phyloP scores from a whole-genome alignment of 2,888 invertebrate genomes.

The Drosophila birchii region DNA sequence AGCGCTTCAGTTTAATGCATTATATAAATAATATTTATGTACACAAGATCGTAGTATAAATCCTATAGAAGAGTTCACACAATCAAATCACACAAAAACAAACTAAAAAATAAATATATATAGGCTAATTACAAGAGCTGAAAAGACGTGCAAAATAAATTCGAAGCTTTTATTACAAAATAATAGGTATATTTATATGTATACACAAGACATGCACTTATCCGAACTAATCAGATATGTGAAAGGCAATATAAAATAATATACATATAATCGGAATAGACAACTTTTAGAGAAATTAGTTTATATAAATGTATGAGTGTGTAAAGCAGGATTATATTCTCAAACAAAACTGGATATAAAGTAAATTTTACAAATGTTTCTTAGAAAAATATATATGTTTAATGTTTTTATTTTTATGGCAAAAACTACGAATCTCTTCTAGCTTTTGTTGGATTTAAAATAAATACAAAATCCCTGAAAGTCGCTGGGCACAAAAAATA shows the following conservation, averaged over 20 bases:
- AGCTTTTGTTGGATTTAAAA: neutral
- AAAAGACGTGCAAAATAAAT: slow-evolving; percentile 54
- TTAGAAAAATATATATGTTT: slow-evolving; percentile 37
- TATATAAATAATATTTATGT: slow-evolving; percentile 30
- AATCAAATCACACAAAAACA: slow-evolving; percentile 34
- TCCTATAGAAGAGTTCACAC: slow-evolving; percentile 28
- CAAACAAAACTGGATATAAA: slow-evolving; percentile 26
- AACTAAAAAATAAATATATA: neutral
- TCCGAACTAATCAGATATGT: slow-evolving; percentile 29
- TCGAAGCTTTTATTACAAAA: slow-evolving; percentile 47
- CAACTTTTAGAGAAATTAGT: slow-evolving; percentile 47
- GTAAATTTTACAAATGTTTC: slow-evolving; percentile 52
- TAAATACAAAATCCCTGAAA: slow-evolving; percentile 6
- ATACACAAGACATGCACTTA: slow-evolving; percentile 45
- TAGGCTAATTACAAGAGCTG: slow-evolving; percentile 49
- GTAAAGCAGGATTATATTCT: slow-evolving; percentile 40
- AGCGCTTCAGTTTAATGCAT: slow-evolving; percentile 28
- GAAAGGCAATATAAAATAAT: slow-evolving; percentile 45
- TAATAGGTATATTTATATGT: slow-evolving; percentile 45
- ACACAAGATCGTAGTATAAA: slow-evolving; percentile 24
- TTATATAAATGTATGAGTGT: slow-evolving; percentile 30
- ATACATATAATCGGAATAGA: slow-evolving; percentile 40
- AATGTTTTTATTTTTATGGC: neutral
- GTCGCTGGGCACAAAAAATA: slow-evolving; percentile 3
- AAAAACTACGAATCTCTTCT: neutral